Evolutionary conservation across 2,113 vertebrate genomes (phyloP), one percentile per base, ranked within the genome.

Genomic region (Microcebus murinus): DNA sequence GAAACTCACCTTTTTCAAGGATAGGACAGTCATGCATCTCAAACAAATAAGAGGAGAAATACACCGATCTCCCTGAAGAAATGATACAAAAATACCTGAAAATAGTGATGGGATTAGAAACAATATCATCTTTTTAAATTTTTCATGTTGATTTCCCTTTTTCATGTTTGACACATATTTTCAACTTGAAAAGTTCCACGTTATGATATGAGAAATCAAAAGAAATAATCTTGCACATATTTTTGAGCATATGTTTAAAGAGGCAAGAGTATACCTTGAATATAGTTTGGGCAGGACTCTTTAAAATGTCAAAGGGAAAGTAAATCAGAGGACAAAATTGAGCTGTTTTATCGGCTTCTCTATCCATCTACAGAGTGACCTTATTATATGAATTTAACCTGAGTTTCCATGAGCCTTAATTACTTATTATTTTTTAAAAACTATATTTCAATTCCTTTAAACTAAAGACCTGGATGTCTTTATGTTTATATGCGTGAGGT

Each of bases 401-500:
- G 27, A 39, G 5, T 76, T 61, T 27, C 17, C 84, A 85, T 39
- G 6, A 71, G 57, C 90, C 67, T 31, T 5, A 55, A 4, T 18
- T 39, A 68, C 87, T 90, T 21, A 14, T 52, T 82, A 21, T 88
- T 48, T 52, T 83, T 45, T 25, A 36, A 17, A 50, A 42, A 85
- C 80, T 74, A 0, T 14, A 45, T 84, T 65, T 65, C 70, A 34
- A 48, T 86, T 15, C n/a, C 27, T 73, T 71, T 80, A 11, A 77
- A 59, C 1, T 34, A 42, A 84, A 65, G 42, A 79, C 27, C 14
- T n/a, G 52, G 2, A 0, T 85, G 9, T 80, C 27, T 15, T 70
- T 15, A 15, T n/a, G 3, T n/a, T 23, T 67, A 4, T 21, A 10
- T 0, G 1, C 63, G 21, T 27, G 31, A 12, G 25, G 61, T 12